phyloP scores from a whole-genome alignment of 1,140 invertebrate species.

The Drosophila erecta region DNA sequence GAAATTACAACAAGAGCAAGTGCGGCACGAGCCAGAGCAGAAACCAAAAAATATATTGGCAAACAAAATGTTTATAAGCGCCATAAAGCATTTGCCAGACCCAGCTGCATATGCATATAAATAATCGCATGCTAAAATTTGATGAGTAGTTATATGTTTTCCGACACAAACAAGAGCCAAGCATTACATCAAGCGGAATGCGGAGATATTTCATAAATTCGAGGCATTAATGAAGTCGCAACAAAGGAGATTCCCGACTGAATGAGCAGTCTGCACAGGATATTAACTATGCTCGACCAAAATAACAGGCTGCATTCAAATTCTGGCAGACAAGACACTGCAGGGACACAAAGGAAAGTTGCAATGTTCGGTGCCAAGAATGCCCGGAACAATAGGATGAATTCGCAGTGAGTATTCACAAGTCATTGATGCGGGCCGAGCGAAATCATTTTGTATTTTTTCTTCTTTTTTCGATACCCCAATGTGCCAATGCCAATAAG shows the following conservation, averaged over 20 bases:
- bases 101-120: constrained; percentile 35
- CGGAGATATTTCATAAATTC: constrained; percentile 29
- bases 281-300: constrained; percentile 31
- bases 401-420: constrained; percentile 26
- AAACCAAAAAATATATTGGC: constrained; percentile 58
- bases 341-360: constrained; percentile 33
- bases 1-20: constrained; percentile 69
- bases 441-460: constrained; percentile 56
- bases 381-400: constrained; percentile 24
- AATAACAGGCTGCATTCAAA: constrained; percentile 41
- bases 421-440: constrained; percentile 59
- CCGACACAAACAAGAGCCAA: constrained; percentile 10
- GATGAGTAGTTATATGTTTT: constrained; percentile 66
- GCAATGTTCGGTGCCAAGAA: constrained; percentile 26
- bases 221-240: constrained; percentile 58
- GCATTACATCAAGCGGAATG: constrained; percentile 2
- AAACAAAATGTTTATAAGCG: constrained; percentile 80
- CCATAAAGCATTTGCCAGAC: constrained; percentile 57
- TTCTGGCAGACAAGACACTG: constrained; percentile 17
- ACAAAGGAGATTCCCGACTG: constrained; percentile 39
- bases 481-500: constrained; percentile 63
- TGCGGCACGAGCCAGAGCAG: constrained; percentile 7
- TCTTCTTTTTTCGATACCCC: constrained; percentile 17
- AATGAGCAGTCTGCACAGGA: constrained; percentile 16
- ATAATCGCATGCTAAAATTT: constrained; percentile 74